These are phyloP conservation scores for Caracal caracal DNA, from an alignment of 2,113 vertebrate species.

Conservation along the genomic window DNA sequence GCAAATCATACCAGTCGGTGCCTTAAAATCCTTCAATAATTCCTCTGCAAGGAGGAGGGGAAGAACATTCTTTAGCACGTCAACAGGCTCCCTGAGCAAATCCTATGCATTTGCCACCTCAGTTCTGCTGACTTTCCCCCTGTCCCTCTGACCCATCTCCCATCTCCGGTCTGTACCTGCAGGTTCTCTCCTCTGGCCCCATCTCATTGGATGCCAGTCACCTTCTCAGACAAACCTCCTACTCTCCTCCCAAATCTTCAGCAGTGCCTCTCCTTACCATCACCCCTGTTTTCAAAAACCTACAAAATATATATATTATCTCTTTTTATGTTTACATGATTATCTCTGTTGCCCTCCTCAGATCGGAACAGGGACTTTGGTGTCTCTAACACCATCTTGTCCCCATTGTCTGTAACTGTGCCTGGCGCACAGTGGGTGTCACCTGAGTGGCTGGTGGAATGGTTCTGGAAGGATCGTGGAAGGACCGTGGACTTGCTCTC, in stretches of 20 bases:
- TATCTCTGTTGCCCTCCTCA: neutral
- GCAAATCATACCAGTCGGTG: fast-evolving
- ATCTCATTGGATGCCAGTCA: neutral
- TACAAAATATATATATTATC: too few species aligned
- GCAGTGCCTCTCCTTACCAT: neutral
- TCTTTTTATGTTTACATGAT: neutral
- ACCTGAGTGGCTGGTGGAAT: neutral
- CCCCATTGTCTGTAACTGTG: fast-evolving
- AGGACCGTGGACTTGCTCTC: neutral
- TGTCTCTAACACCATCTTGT: too few species aligned
- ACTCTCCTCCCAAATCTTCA: neutral
- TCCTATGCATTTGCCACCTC: fast-evolving
- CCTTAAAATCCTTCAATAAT: neutral
- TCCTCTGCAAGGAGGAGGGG: neutral
- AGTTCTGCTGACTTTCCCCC: neutral
- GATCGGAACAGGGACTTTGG: neutral
- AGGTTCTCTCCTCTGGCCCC: fast-evolving
- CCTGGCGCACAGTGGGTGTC: too few species aligned
- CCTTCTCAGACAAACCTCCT: neutral
- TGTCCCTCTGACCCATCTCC: neutral
- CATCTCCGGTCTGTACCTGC: fast-evolving
- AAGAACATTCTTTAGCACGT: fast-evolving
- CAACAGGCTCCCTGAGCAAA: fast-evolving
- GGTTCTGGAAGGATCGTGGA: neutral
- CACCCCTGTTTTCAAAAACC: neutral